Evolutionary conservation across 2,797 vertebrate species (phyloP).

Genomic region (Buphagus erythrorhynchus): DNA sequence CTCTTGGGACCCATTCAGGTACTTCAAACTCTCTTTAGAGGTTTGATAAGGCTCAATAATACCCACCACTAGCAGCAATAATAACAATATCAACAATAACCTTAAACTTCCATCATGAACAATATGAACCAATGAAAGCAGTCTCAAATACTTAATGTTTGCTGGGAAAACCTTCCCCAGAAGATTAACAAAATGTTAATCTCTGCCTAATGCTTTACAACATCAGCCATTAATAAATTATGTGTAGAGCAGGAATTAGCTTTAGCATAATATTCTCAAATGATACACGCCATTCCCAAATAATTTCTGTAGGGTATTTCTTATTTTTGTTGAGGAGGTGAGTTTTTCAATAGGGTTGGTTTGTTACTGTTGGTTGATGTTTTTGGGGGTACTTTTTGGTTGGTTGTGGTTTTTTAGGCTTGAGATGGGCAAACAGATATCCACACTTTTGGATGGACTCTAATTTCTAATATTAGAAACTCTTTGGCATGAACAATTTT

Average conservation of each 20-base stretch:
- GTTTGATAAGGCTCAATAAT: not conserved
- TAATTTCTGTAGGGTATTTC: not conserved
- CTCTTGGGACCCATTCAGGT: not conserved
- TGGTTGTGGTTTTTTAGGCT: not conserved
- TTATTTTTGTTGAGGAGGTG: not conserved
- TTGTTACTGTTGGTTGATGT: not conserved
- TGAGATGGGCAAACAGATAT: not conserved
- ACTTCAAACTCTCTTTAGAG: not conserved
- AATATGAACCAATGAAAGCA: not conserved
- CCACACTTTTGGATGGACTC: not conserved
- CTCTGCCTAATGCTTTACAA: not conserved
- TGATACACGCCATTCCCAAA: not conserved
- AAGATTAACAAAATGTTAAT: not conserved
- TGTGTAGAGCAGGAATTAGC: not conserved
- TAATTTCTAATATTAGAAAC: not conserved
- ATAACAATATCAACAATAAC: not conserved
- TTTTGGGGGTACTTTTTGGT: accelerated
- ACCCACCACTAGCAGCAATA: accelerated
- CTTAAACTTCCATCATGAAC: not conserved
- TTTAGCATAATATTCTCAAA: not conserved
- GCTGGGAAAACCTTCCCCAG: not conserved
- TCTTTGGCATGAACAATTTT: not conserved
- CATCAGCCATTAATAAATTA: not conserved
- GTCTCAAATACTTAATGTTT: not conserved
- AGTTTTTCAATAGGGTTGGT: not conserved